Percentiles rank a stretch among this genome's conserved stretches.
Conservation (phyloP, 1,140 invertebrate species). For the Lithobius niger region DNA sequence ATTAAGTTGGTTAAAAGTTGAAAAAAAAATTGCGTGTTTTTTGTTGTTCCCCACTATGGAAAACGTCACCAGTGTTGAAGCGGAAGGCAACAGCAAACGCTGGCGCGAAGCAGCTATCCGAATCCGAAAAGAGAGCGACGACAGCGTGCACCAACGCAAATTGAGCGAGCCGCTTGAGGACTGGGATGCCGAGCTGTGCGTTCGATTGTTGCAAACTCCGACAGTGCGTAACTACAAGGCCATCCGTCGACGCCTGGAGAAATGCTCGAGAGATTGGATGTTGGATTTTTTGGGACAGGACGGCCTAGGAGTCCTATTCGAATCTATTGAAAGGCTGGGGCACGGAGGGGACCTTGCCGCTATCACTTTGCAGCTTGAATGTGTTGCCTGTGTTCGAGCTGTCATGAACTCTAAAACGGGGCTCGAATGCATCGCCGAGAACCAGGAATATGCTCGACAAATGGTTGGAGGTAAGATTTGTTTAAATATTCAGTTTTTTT, state of each 20-base stretch:
- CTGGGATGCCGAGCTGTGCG: conserved; percentile 33
- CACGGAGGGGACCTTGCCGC: conserved; percentile 27
- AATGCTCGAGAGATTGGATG: conserved; percentile 32
- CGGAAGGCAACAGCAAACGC: no score
- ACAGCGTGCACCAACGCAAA: neutral
- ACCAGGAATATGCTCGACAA: conserved; percentile 30
- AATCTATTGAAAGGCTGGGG: conserved; percentile 32
- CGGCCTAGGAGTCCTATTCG: conserved; percentile 35
- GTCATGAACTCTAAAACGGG: conserved; percentile 39
- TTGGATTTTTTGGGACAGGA: conserved; percentile 35
- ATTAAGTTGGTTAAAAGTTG: no score
- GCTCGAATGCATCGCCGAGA: conserved; percentile 33
- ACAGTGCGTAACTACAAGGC: conserved; percentile 32
- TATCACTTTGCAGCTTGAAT: conserved; percentile 34
- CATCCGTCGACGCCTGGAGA: conserved; percentile 31
- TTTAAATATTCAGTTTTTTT: no score
- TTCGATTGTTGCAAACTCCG: conserved; percentile 31
- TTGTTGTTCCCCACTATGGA: no score
- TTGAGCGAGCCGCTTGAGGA: conserved; percentile 9
- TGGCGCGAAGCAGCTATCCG: neutral
- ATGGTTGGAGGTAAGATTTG: conserved; percentile 36
- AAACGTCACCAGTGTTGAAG: no score
- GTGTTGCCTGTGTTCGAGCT: conserved; percentile 33
- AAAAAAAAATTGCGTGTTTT: no score
- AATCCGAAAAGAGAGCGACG: neutral